Evolutionary conservation across 1,140 invertebrate species (phyloP).

Genomic region (honey bee (Apis mellifera)): DNA sequence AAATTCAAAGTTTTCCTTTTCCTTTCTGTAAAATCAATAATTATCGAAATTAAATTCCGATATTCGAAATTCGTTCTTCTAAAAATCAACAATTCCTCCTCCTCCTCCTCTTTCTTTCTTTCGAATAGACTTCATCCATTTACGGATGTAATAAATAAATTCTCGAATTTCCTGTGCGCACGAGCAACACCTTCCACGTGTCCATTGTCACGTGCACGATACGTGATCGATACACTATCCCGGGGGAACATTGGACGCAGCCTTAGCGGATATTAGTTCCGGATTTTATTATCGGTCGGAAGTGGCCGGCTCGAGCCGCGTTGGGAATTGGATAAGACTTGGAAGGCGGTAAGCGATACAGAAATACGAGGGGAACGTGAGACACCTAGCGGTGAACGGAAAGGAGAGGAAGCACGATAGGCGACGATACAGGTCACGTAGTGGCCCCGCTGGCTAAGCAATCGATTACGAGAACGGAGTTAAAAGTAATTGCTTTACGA

Average conservation of each 20-base stretch:
- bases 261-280: conserved; percentile 46
- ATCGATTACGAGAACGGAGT: conserved; percentile 47
- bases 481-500: conserved; percentile 49
- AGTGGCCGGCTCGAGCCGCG: neutral
- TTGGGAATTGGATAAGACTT: conserved; percentile 60
- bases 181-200: too few relatives aligned
- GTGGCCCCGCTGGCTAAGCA: conserved; percentile 25
- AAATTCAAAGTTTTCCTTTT: too few relatives aligned
- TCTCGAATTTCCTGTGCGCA: neutral
- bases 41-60: too few relatives aligned
- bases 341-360: conserved; percentile 51
- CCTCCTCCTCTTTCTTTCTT: too few relatives aligned
- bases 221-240: neutral
- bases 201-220: neutral
- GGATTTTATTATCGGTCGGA: conserved; percentile 52
- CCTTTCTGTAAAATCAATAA: too few relatives aligned
- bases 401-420: neutral
- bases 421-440: conserved; percentile 30
- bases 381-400: conserved; percentile 18
- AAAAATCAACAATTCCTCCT: too few relatives aligned
- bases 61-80: too few relatives aligned
- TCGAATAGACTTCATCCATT: neutral
- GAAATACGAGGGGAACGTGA: conserved; percentile 59
- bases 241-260: neutral
- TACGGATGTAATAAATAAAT: neutral